phyloP scores from a whole-genome alignment of 2,888 invertebrate genomes.

The Microchrysa polita region DNA sequence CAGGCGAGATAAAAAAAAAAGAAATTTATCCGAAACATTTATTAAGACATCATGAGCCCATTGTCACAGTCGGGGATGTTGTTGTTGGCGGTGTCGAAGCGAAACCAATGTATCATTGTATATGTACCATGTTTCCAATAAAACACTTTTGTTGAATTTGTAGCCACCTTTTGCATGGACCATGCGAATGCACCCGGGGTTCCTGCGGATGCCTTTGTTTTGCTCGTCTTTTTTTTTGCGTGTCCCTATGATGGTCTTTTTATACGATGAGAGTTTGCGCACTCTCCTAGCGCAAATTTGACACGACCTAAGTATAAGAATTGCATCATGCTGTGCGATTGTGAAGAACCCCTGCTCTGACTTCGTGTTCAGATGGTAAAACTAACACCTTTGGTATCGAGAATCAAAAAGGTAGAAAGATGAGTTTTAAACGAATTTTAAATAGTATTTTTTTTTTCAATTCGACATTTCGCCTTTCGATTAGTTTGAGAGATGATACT shows the following conservation, averaged over 20 bases:
- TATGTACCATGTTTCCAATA: constrained; percentile 36
- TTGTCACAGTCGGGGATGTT: constrained; percentile 42
- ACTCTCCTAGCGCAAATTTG: constrained; percentile 23
- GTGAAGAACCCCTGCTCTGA: constrained; percentile 42
- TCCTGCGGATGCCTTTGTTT: constrained; percentile 6
- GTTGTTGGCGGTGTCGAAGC: constrained; percentile 34
- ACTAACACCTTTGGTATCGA: constrained; percentile 41
- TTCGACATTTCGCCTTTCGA: too few relatives aligned
- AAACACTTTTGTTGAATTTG: constrained; percentile 35
- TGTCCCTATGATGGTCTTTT: not conserved
- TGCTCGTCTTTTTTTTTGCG: not conserved
- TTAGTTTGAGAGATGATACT: too few relatives aligned
- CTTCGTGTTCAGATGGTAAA: constrained; percentile 32
- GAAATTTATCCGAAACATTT: constrained; percentile 43
- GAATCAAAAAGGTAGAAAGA: constrained; percentile 22
- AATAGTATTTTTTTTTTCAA: not conserved
- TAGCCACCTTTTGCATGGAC: constrained; percentile 42
- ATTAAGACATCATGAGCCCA: constrained; percentile 45
- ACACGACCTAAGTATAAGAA: constrained; percentile 52
- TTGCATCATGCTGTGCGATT: constrained; percentile 58
- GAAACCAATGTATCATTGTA: constrained; percentile 39
- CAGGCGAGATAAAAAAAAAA: constrained; percentile 38
- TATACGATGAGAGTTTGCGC: constrained; percentile 18
- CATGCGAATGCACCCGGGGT: constrained; percentile 14
- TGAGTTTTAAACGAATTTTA: constrained; percentile 19